phyloP scores from a whole-genome alignment of 1,140 invertebrate genomes.

The Pseudoatta argentina region DNA sequence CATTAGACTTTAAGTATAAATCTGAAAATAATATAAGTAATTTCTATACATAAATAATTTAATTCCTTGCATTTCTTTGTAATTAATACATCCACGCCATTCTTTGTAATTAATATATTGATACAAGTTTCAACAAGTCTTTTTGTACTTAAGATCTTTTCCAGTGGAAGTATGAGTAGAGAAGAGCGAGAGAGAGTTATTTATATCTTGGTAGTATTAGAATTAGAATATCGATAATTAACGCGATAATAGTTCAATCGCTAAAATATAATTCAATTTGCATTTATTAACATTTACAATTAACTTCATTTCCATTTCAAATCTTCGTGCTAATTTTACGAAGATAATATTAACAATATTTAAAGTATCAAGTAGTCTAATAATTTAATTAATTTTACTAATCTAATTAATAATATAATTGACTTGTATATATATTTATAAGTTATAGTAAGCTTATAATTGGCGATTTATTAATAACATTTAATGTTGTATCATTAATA shows the following conservation, averaged over 20 bases:
- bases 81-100: conserved; percentile 5
- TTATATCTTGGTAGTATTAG: not conserved
- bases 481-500: conserved; percentile 21
- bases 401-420: conserved; percentile 39
- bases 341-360: not conserved
- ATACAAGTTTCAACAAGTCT: conserved; percentile 5
- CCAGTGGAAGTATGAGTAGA: conserved; percentile 24
- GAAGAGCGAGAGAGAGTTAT: not conserved
- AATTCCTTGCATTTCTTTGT: not conserved
- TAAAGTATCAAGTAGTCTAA: not conserved
- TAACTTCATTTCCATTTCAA: not conserved
- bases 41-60: not conserved
- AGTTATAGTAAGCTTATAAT: conserved; percentile 25
- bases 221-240: not conserved
- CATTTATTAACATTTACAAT: not conserved
- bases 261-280: not conserved
- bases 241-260: not conserved
- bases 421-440: too few species aligned
- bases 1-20: not conserved
- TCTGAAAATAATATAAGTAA: conserved; percentile 6
- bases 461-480: conserved; percentile 4
- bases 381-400: conserved; percentile 41
- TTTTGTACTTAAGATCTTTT: conserved; percentile 1
- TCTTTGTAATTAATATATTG: conserved; percentile 10
- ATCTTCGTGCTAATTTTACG: conserved; percentile 12